These are phyloP conservation scores for Macrosteles quadrilineatus DNA, from an alignment of 1,140 invertebrate species.

Conservation along the genomic window DNA sequence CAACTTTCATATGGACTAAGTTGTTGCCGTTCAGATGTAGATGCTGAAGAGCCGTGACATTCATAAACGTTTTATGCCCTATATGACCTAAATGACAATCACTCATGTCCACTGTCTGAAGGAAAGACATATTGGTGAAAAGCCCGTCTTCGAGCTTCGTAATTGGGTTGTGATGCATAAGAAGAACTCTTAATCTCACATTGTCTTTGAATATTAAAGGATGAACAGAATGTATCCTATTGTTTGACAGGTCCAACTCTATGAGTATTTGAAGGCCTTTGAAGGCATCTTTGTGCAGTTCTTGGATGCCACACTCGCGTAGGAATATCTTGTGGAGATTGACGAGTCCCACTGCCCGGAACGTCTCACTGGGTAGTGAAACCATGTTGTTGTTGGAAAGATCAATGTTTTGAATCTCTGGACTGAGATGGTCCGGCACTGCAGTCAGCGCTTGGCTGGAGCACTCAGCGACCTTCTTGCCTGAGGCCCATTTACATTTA, in stretches of 20 bases:
- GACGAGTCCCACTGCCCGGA: conserved; percentile 65
- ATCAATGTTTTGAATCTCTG: conserved; percentile 75
- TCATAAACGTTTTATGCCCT: conserved; percentile 69
- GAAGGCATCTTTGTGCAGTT: conserved; percentile 72
- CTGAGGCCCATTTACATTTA: conserved; percentile 76
- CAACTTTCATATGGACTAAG: conserved; percentile 58
- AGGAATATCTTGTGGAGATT: conserved; percentile 81
- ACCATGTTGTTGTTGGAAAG: conserved; percentile 70
- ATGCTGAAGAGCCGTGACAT: conserved; percentile 64
- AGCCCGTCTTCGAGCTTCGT: conserved; percentile 68
- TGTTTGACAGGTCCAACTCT: conserved; percentile 80
- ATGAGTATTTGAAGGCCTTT: conserved; percentile 77
- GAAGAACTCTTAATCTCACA: conserved; percentile 54
- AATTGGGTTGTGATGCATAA: conserved; percentile 72
- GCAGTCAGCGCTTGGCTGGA: conserved; percentile 60
- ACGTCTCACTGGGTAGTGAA: conserved; percentile 65
- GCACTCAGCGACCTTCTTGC: conserved; percentile 81
- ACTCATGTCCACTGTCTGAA: conserved; percentile 75
- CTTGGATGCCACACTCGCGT: conserved; percentile 68
- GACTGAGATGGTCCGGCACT: conserved; percentile 69
- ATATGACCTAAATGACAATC: conserved; percentile 70
- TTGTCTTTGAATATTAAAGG: conserved; percentile 39
- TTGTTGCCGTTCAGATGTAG: conserved; percentile 73
- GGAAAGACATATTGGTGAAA: conserved; percentile 68
- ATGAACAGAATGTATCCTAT: conserved; percentile 51